A percentile compares a stretch with the other conserved stretches of the same genome.
phyloP scores from a whole-genome alignment of 2,888 invertebrate species.

The Noctua janthina region DNA sequence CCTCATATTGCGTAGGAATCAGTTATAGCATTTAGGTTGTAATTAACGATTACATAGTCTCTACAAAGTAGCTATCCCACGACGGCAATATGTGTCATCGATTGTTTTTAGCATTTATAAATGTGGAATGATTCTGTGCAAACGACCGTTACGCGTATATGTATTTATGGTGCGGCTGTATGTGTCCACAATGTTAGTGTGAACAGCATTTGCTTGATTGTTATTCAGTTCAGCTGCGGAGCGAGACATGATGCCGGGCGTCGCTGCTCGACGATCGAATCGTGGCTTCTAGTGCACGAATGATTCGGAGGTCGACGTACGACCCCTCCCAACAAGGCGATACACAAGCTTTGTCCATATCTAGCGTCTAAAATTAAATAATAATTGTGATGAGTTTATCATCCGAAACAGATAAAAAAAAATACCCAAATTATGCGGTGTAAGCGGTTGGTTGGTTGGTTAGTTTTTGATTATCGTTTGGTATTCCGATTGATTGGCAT shows the following conservation, averaged over 20 bases:
- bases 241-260: conserved; percentile 75
- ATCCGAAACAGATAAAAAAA: conserved; percentile 29
- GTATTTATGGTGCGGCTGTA: conserved; percentile 50
- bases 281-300: conserved; percentile 73
- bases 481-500: background rate
- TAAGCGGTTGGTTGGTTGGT: background rate
- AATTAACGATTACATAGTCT: conserved; percentile 41
- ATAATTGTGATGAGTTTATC: conserved; percentile 54
- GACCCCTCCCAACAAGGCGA: conserved; percentile 70
- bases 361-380: conserved; percentile 61
- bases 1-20: conserved; percentile 21
- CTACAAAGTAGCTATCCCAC: conserved; percentile 42
- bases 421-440: conserved; percentile 4
- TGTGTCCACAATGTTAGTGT: conserved; percentile 66
- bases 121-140: conserved; percentile 70
- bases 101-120: conserved; percentile 58
- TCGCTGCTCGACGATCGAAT: conserved; percentile 67
- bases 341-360: conserved; percentile 66
- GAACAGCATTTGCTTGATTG: conserved; percentile 75
- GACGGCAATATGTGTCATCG: conserved; percentile 57
- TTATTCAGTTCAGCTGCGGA: conserved; percentile 78
- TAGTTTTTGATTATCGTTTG: conserved; percentile 24
- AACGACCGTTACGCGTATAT: conserved; percentile 70
- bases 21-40: conserved; percentile 25
- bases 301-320: conserved; percentile 79